Evolutionary conservation across 2,797 vertebrate genomes (phyloP), one percentile per base, ranked within the genome.

Genomic region (Dipus sagitta): DNA sequence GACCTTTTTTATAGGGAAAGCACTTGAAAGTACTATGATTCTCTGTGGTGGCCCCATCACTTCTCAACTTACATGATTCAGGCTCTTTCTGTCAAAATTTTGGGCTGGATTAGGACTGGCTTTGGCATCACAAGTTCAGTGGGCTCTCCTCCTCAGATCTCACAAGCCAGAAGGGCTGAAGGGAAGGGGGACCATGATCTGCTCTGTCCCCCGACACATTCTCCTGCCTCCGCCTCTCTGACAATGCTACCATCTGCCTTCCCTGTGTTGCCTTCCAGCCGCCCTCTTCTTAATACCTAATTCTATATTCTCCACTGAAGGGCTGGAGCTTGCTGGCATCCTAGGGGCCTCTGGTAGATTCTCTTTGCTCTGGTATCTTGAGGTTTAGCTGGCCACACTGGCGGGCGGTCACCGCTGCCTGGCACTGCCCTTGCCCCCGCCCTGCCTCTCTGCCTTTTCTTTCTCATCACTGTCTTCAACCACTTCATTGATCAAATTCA

Each of bases 81-180:
- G 0, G 1, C 38, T 4, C 15, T 20, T n/a, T 42, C 14, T 8
- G 4, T 34, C 3, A 0, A 23, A 15, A 3, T 6, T 7, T 32
- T 30, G 0, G 3, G 12, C 34, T 42, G 32, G 70, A 85, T 47
- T 23, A 2, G 5, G 20, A 62, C 71, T 42, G n/a, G 62, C 28
- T 21, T n/a, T 38, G 0, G 2, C 7, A 18, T 71, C 30, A 0
- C 8, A 34, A 47, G 78, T n/a, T 79, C 52, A 20, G 2, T 0
- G 11, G 52, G 71, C 11, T 28, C 18, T 1, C 12, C 38, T 60
- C 14, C 28, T 47, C 58, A 74, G 85, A 7, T 11, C 42, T 70
- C 38, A n/a, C 15, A 14, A 17, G 1, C 24, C 24, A 9, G 0
- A 30, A 32, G 38, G 76, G 14, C 26, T 80, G 9, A 26, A 32